Evolutionary conservation across 2,113 vertebrate genomes (phyloP).

Genomic region (Rhabdomys dilectus): DNA sequence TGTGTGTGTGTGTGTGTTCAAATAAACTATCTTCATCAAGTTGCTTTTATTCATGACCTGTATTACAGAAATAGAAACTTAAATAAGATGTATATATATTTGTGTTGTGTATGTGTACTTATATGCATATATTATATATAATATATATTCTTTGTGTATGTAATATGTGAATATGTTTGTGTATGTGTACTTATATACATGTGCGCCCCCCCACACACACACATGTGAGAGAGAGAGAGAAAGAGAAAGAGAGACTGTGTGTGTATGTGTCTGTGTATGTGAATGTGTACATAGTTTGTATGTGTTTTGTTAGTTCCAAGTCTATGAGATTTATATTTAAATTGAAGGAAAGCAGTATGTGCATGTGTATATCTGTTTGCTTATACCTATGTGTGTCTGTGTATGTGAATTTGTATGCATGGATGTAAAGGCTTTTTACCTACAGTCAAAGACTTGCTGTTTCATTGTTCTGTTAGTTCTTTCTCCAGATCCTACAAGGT

Average conservation of each 20-base stretch:
- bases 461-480: fast-evolving
- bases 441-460: too few species aligned
- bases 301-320: too few species aligned
- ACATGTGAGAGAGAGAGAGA: too few species aligned
- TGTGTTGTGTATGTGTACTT: background rate
- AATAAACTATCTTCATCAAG: background rate
- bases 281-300: too few species aligned
- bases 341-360: background rate
- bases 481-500: fast-evolving
- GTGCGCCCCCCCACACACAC: too few species aligned
- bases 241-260: too few species aligned
- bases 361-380: background rate
- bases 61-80: background rate
- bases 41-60: background rate
- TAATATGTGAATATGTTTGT: background rate
- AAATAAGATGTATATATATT: background rate
- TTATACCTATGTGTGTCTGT: background rate
- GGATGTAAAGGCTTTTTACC: background rate
- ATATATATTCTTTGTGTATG: background rate
- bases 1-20: background rate
- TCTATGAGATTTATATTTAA: too few species aligned
- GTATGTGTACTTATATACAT: background rate
- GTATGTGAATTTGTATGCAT: background rate
- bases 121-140: background rate
- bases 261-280: too few species aligned